A percentile compares a stretch with the other conserved stretches of the same genome.
phyloP scores from a whole-genome alignment of 2,888 invertebrate species.

The Mycogona germanica region DNA sequence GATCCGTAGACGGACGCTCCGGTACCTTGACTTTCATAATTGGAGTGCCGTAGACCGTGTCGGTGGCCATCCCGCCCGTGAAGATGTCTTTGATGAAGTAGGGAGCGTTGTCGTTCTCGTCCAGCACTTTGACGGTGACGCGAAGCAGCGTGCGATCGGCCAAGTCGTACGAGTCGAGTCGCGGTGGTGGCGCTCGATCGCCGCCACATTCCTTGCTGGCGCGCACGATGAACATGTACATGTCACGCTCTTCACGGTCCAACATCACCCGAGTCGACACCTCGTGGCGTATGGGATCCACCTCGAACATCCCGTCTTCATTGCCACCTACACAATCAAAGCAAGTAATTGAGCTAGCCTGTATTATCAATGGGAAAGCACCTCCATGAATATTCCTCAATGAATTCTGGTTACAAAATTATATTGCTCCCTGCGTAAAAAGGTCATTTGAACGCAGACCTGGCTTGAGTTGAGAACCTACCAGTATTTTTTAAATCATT shows the following conservation, averaged over 20 bases:
- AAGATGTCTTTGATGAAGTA: slow-evolving; percentile 62
- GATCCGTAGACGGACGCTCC: neutral
- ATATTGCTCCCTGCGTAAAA: no score
- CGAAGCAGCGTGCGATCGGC: slow-evolving; percentile 43
- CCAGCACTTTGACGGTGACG: slow-evolving; percentile 56
- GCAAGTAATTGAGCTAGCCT: neutral
- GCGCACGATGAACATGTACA: slow-evolving; percentile 57
- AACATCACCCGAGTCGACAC: slow-evolving; percentile 47
- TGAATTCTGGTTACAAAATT: neutral
- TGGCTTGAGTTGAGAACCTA: no score
- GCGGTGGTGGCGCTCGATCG: slow-evolving; percentile 45
- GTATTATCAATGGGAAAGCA: neutral
- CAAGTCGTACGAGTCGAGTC: slow-evolving; percentile 38
- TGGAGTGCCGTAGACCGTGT: slow-evolving; percentile 76
- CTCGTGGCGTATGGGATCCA: slow-evolving; percentile 60
- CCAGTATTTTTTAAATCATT: no score
- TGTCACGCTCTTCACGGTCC: slow-evolving; percentile 57
- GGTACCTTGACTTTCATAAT: slow-evolving; percentile 69
- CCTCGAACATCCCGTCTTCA: slow-evolving; percentile 40
- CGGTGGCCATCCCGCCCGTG: slow-evolving; percentile 88
- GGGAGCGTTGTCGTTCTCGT: slow-evolving; percentile 87
- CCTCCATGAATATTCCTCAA: neutral
- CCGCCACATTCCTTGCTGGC: slow-evolving; percentile 68
- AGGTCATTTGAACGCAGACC: no score
- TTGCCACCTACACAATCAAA: slow-evolving; percentile 9